These are phyloP conservation scores for Lucifuga dentata DNA, from an alignment of 2,113 vertebrate genomes.

Conservation along the genomic window DNA sequence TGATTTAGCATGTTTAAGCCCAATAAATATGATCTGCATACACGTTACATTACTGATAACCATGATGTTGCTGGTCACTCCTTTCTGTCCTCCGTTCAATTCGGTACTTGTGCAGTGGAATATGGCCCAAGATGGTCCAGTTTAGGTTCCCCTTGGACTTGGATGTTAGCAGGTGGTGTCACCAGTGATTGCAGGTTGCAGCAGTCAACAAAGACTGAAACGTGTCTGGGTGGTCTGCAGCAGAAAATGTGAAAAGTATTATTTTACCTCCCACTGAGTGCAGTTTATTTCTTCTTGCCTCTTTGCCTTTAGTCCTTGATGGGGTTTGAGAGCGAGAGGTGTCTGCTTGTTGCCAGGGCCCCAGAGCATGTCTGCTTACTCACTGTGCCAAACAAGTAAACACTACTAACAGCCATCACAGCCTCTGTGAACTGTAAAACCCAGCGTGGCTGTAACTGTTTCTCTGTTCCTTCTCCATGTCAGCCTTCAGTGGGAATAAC, in stretches of 20 bases:
- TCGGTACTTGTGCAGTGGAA: too few species aligned
- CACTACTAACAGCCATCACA: slow-evolving; percentile 44
- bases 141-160: slow-evolving; percentile 36
- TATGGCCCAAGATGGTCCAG: too few species aligned
- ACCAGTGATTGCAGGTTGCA: slow-evolving; percentile 21
- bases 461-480: slow-evolving; percentile 27
- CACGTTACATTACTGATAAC: too few species aligned
- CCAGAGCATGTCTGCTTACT: slow-evolving; percentile 50
- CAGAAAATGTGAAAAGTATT: background rate
- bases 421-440: slow-evolving; percentile 54
- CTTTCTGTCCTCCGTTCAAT: too few species aligned
- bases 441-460: slow-evolving; percentile 29
- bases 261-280: slow-evolving; percentile 16
- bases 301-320: slow-evolving; percentile 33
- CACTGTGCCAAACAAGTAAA: slow-evolving; percentile 55
- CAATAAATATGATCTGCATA: too few species aligned
- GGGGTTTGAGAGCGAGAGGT: slow-evolving; percentile 37
- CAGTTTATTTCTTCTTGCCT: slow-evolving; percentile 12
- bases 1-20: too few species aligned
- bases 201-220: slow-evolving; percentile 7
- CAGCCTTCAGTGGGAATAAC: slow-evolving; percentile 25
- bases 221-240: background rate
- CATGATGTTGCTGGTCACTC: too few species aligned
- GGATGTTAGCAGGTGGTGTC: background rate
- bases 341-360: slow-evolving; percentile 25